A percentile compares a stretch with the other conserved stretches of the same genome.
Evolutionary conservation across 2,797 vertebrate species (phyloP).

Genomic region (Melanitta fusca): DNA sequence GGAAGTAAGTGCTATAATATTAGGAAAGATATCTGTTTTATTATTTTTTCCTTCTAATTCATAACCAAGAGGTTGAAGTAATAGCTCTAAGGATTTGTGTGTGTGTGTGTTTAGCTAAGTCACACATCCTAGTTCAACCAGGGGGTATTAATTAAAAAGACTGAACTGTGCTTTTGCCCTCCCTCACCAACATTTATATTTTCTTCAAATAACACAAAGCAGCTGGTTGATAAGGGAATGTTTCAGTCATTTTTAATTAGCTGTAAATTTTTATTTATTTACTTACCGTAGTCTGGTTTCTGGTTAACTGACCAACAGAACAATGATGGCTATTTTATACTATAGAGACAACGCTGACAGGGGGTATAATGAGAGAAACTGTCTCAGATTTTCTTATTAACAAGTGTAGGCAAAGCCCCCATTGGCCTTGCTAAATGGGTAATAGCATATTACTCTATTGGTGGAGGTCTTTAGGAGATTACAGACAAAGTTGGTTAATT

Average conservation of each 20-base stretch:
- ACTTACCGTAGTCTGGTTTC: slow-evolving; percentile 81
- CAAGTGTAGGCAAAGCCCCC: slow-evolving; percentile 80
- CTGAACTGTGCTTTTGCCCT: slow-evolving; percentile 71
- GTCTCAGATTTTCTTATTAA: slow-evolving; percentile 84
- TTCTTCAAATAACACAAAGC: slow-evolving; percentile 77
- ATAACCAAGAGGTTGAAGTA: slow-evolving; percentile 24
- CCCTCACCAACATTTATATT: slow-evolving; percentile 73
- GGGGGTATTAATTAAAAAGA: slow-evolving; percentile 68
- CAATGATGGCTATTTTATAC: slow-evolving; percentile 81
- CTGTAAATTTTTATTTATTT: slow-evolving; percentile 56
- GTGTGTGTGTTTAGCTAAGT: slow-evolving; percentile 32
- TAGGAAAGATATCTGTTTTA: background rate
- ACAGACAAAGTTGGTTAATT: slow-evolving; percentile 84
- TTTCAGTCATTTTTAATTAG: slow-evolving; percentile 85
- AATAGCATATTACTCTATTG: slow-evolving; percentile 81
- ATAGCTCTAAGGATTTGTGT: background rate
- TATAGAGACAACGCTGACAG: slow-evolving; percentile 79
- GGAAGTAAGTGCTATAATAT: slow-evolving; percentile 16
- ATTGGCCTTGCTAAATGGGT: slow-evolving; percentile 80
- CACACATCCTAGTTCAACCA: slow-evolving; percentile 37
- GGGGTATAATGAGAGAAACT: slow-evolving; percentile 85
- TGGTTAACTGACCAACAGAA: slow-evolving; percentile 83
- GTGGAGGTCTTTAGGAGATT: slow-evolving; percentile 80
- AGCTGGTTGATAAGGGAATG: slow-evolving; percentile 77
- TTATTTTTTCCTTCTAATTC: background rate